Percentiles rank a stretch among this genome's conserved stretches.
These are phyloP conservation scores for Protobothrops flavoviridis DNA, from an alignment of 2,113 vertebrate species.

Conservation along the genomic window DNA sequence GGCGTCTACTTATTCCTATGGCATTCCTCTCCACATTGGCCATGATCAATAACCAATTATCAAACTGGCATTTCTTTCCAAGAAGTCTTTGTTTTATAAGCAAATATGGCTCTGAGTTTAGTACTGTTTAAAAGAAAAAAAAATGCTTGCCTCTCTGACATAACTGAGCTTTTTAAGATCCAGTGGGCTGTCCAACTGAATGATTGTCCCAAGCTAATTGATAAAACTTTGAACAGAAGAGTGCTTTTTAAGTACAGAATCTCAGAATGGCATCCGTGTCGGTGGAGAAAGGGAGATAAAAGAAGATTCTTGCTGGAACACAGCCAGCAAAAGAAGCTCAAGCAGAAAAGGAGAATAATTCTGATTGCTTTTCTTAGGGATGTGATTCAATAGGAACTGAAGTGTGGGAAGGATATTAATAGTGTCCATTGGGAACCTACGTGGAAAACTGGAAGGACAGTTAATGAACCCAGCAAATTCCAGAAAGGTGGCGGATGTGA, in stretches of 20 bases:
- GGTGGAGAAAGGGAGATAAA: constrained; percentile 67
- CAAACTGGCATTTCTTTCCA: constrained; percentile 88
- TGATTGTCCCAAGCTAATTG: constrained; percentile 92
- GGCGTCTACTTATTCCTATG: constrained; percentile 86
- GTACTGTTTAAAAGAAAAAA: constrained; percentile 1
- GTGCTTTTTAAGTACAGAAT: constrained; percentile 88
- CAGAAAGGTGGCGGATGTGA: background rate
- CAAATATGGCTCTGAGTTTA: constrained; percentile 86
- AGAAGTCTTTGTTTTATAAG: constrained; percentile 77
- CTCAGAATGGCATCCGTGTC: constrained; percentile 84
- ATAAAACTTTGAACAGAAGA: constrained; percentile 94
- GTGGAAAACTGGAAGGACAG: background rate
- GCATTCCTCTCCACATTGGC: constrained; percentile 81
- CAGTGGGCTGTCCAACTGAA: constrained; percentile 86
- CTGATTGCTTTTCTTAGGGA: constrained; percentile 21
- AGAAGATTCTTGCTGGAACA: constrained; percentile 40
- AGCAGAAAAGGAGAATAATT: background rate
- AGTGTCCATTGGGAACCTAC: background rate
- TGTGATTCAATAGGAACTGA: background rate
- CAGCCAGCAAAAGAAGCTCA: constrained; percentile 33
- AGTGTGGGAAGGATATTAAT: background rate
- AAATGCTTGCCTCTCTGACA: constrained; percentile 83
- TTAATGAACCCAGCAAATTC: background rate
- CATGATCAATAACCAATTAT: constrained; percentile 99
- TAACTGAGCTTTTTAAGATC: constrained; percentile 82